phyloP scores from a whole-genome alignment of 2,888 invertebrate genomes.

The Ligdia adustata region DNA sequence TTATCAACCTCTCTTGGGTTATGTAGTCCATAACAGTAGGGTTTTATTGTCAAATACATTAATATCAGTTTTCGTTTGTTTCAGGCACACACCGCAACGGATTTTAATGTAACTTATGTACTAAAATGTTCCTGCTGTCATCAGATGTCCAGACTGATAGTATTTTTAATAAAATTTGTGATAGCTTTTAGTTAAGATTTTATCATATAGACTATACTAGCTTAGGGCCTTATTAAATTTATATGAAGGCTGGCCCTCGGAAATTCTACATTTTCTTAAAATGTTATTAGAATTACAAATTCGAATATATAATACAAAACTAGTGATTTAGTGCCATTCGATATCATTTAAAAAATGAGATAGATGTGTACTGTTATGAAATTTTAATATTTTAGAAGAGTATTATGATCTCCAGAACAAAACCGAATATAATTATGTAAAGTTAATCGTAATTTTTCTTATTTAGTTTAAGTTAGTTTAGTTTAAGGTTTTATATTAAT shows the following conservation, averaged over 20 bases:
- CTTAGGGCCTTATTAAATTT: slow-evolving; percentile 16
- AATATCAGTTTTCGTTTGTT: slow-evolving; percentile 42
- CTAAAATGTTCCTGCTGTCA: slow-evolving; percentile 56
- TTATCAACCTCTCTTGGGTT: too few species aligned
- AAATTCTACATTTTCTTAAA: slow-evolving; percentile 25
- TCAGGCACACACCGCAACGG: slow-evolving; percentile 52
- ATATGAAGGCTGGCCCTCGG: slow-evolving; percentile 24
- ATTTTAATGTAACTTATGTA: slow-evolving; percentile 41
- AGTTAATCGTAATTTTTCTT: slow-evolving; percentile 26
- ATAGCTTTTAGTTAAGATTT: slow-evolving; percentile 56
- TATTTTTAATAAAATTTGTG: slow-evolving; percentile 66
- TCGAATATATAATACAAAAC: slow-evolving; percentile 30
- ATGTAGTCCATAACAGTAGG: too few species aligned
- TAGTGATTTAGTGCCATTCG: slow-evolving; percentile 34
- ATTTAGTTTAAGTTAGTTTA: slow-evolving; percentile 15
- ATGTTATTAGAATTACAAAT: slow-evolving; percentile 22
- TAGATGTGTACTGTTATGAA: slow-evolving; percentile 35
- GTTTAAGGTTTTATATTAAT: slow-evolving; percentile 15
- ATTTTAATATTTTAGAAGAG: slow-evolving; percentile 26
- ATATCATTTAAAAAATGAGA: slow-evolving; percentile 46
- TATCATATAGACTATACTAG: slow-evolving; percentile 16
- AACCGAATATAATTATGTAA: slow-evolving; percentile 36
- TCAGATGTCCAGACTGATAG: slow-evolving; percentile 74
- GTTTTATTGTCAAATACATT: too few species aligned
- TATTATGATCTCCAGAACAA: slow-evolving; percentile 49